phyloP scores from a whole-genome alignment of 2,888 invertebrate genomes.

The Cactoblastis cactorum region DNA sequence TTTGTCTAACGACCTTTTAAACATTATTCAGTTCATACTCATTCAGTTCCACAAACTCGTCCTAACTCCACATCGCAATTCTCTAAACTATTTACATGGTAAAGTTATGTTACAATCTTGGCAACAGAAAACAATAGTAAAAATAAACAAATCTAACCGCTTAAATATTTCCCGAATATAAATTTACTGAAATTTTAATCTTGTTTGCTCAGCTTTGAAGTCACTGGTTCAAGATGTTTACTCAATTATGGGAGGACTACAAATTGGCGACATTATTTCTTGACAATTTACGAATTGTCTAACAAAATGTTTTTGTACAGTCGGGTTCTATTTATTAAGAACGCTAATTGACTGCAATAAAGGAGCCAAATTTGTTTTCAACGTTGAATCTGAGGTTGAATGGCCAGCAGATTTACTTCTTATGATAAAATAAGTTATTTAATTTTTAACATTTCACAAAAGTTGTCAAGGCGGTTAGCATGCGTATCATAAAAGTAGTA shows the following conservation, averaged over 20 bases:
- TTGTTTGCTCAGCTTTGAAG: conserved; percentile 38
- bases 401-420: not conserved
- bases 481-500: too few relatives aligned
- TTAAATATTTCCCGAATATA: conserved; percentile 19
- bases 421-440: too few relatives aligned
- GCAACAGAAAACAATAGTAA: conserved; percentile 25
- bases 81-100: too few relatives aligned
- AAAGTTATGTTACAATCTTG: not conserved
- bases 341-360: conserved; percentile 15
- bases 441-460: too few relatives aligned
- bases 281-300: conserved; percentile 25
- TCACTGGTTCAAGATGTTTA: conserved; percentile 34
- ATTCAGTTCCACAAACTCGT: not conserved
- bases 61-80: not conserved
- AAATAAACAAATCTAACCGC: conserved; percentile 19
- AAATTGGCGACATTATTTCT: conserved; percentile 36
- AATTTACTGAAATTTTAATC: conserved; percentile 38
- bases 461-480: too few relatives aligned
- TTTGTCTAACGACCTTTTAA: too few relatives aligned
- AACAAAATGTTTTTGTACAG: conserved; percentile 24
- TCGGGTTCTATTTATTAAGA: conserved; percentile 18
- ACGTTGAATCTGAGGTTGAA: not conserved
- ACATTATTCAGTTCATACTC: not conserved
- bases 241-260: conserved; percentile 34
- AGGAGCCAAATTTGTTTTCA: not conserved